Conservation (phyloP, 2,113 vertebrate species). For the Helogale parvula region DNA sequence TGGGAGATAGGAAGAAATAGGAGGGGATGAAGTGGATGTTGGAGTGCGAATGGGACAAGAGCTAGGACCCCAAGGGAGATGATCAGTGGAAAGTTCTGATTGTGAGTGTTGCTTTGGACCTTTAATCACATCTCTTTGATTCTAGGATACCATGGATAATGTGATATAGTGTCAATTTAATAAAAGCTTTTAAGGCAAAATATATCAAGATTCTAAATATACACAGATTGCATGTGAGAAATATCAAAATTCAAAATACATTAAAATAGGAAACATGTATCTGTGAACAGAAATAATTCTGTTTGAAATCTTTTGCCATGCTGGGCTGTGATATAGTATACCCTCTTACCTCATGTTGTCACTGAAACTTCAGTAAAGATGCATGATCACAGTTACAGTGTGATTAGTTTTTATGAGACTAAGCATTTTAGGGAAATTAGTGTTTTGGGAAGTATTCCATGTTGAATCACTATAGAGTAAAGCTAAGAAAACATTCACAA, state of each 20-base stretch:
- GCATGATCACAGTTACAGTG: neutral
- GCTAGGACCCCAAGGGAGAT: neutral
- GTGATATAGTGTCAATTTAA: neutral
- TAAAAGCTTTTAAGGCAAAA: neutral
- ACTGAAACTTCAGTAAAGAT: neutral
- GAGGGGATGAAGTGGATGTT: neutral
- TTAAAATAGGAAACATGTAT: neutral
- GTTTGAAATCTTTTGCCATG: neutral
- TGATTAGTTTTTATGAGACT: neutral
- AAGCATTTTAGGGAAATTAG: neutral
- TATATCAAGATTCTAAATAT: neutral
- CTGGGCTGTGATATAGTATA: neutral
- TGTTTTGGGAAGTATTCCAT: neutral
- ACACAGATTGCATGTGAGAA: neutral
- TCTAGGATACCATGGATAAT: neutral
- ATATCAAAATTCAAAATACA: neutral
- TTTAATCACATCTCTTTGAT: neutral
- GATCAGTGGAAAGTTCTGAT: neutral
- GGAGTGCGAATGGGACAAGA: neutral
- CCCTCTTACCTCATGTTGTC: neutral
- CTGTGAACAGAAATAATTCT: neutral
- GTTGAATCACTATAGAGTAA: neutral
- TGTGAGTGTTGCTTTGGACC: neutral
- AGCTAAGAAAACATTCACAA: neutral
- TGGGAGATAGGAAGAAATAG: neutral